These are phyloP conservation scores for Trichonephila clavipes DNA, from an alignment of 1,140 invertebrate genomes.

Conservation along the genomic window DNA sequence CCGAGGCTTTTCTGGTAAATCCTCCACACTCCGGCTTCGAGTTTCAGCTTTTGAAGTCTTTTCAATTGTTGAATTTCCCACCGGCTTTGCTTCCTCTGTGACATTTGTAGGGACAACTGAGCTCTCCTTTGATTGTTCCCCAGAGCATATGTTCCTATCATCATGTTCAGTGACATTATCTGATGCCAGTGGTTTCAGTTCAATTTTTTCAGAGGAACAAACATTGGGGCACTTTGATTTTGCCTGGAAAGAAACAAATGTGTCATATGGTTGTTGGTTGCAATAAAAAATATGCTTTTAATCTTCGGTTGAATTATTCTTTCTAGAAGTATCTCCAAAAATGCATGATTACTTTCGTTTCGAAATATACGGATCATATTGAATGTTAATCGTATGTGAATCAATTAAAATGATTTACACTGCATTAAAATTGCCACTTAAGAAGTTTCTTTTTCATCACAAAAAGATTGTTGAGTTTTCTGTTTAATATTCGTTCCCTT, in stretches of 20 bases:
- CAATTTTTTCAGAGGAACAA: slow-evolving; percentile 44
- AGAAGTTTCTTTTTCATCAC: too few species aligned
- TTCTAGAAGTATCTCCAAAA: too few species aligned
- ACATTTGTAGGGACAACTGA: not conserved
- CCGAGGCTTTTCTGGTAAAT: slow-evolving; percentile 56
- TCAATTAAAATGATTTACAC: too few species aligned
- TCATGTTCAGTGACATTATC: not conserved
- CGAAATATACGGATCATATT: too few species aligned
- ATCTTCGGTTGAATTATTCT: too few species aligned
- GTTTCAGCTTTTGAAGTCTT: not conserved
- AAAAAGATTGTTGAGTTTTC: too few species aligned
- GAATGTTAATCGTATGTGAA: too few species aligned
- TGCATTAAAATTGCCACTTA: too few species aligned
- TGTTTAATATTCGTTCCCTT: too few species aligned
- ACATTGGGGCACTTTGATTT: slow-evolving; percentile 42
- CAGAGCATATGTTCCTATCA: not conserved
- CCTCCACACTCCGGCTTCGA: slow-evolving; percentile 68
- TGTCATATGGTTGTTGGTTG: too few species aligned
- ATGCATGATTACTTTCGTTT: too few species aligned
- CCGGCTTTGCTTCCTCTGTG: not conserved
- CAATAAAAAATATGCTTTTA: too few species aligned
- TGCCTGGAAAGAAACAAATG: slow-evolving; percentile 17
- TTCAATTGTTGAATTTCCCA: not conserved
- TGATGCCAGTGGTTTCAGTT: slow-evolving; percentile 11
- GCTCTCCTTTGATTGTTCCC: not conserved